These are phyloP conservation scores for Chrysocyon brachyurus DNA, from an alignment of 2,797 vertebrate genomes.

Conservation along the genomic window DNA sequence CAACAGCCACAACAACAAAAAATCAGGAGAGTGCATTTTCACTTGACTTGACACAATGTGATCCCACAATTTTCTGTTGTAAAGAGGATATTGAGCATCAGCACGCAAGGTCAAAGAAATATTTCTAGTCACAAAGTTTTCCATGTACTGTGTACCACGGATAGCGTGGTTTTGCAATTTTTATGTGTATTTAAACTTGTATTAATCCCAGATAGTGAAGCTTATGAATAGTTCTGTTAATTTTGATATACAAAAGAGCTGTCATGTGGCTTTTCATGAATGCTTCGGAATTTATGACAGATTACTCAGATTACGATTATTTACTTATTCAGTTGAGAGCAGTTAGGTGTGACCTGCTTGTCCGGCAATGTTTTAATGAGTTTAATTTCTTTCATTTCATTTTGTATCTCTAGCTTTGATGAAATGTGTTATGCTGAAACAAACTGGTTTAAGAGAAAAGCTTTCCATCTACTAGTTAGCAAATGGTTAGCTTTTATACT, in stretches of 20 bases:
- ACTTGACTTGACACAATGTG: not conserved
- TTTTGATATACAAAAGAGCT: slow-evolving; percentile 7
- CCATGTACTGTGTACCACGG: not conserved
- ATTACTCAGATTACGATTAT: slow-evolving; percentile 9
- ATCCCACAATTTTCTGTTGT: not conserved
- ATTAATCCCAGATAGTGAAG: not conserved
- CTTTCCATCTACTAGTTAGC: slow-evolving; percentile 6
- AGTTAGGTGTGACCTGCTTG: slow-evolving; percentile 24
- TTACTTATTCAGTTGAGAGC: not conserved
- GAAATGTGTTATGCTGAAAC: not conserved
- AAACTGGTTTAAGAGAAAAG: not conserved
- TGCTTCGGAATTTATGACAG: slow-evolving; percentile 8
- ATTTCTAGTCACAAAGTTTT: not conserved
- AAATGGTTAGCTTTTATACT: not conserved
- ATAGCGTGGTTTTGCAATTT: not conserved
- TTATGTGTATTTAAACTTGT: slow-evolving; percentile 28
- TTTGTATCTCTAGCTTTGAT: slow-evolving; percentile 27
- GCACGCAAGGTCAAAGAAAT: not conserved
- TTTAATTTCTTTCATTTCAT: not conserved
- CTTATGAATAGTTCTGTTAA: slow-evolving; percentile 26
- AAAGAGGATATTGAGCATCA: not conserved
- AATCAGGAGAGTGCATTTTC: slow-evolving; percentile 22
- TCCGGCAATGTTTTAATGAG: not conserved
- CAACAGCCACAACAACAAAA: not conserved
- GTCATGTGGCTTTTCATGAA: not conserved